Conservation (phyloP, 2,113 vertebrate species). For the Rhynchomys soricoides region DNA sequence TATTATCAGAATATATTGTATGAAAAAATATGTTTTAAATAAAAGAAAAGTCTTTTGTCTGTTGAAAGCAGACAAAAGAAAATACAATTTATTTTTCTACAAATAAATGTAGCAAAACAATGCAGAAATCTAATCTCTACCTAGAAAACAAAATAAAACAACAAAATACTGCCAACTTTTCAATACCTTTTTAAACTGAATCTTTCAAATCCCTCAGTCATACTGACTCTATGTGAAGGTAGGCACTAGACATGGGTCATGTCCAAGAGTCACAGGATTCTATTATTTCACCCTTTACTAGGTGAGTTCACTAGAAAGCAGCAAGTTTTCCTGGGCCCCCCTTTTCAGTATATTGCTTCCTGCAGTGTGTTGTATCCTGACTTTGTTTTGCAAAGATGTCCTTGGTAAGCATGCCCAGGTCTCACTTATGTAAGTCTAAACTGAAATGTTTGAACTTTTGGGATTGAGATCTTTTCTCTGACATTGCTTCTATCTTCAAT, state of each 20-base stretch:
- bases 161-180: neutral
- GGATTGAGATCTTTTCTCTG: neutral
- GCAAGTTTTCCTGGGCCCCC: neutral
- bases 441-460: neutral
- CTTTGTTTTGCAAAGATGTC: neutral
- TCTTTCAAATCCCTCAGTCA: neutral
- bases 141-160: neutral
- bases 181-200: neutral
- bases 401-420: neutral
- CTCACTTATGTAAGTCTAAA: neutral
- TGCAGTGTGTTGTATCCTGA: neutral
- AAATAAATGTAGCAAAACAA: neutral
- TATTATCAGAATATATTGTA: neutral
- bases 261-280: neutral
- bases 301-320: neutral
- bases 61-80: neutral
- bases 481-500: neutral
- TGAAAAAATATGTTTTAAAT: neutral
- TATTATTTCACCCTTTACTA: neutral
- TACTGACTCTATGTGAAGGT: neutral
- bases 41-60: neutral
- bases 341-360: neutral
- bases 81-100: neutral
- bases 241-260: neutral
- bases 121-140: neutral